Evolutionary conservation across 2,888 invertebrate genomes (phyloP).

Genomic region (Mermis nigrescens): DNA sequence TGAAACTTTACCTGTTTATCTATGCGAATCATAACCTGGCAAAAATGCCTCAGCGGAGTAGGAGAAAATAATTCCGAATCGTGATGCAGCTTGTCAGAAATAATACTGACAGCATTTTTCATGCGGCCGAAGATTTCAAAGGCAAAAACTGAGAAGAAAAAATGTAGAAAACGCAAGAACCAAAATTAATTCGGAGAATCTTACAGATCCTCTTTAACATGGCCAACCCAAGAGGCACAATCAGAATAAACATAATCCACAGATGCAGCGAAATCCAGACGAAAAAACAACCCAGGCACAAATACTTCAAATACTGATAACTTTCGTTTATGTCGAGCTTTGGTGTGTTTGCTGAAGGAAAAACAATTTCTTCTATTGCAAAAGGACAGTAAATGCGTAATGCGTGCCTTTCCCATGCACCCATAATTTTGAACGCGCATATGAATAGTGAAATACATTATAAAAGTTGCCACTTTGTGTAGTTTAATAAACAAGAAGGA

Average conservation of each 20-base stretch:
- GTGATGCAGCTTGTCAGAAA: neutral
- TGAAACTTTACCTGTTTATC: slow-evolving; percentile 1
- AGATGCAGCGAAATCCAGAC: slow-evolving; percentile 9
- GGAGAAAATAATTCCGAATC: neutral
- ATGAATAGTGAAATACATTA: no score
- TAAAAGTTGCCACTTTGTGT: no score
- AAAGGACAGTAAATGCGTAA: no score
- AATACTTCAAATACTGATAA: slow-evolving; percentile 1
- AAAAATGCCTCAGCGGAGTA: neutral
- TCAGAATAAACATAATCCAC: slow-evolving; percentile 6
- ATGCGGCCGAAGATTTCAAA: neutral
- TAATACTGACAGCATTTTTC: neutral
- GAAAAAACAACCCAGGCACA: slow-evolving; percentile 8
- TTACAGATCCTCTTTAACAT: slow-evolving; percentile 5
- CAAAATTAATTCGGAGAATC: neutral
- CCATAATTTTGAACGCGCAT: no score
- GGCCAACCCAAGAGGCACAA: slow-evolving; percentile 1
- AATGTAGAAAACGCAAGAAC: neutral
- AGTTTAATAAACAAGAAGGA: no score
- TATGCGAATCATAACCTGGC: neutral
- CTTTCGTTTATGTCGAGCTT: neutral
- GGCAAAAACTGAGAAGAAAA: neutral
- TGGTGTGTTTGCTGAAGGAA: neutral
- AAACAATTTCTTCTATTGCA: no score
- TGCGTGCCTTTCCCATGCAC: no score